Evolutionary conservation across 2,113 vertebrate species (phyloP), one percentile per base, ranked within the genome.

Genomic region (Megalops atlanticus): DNA sequence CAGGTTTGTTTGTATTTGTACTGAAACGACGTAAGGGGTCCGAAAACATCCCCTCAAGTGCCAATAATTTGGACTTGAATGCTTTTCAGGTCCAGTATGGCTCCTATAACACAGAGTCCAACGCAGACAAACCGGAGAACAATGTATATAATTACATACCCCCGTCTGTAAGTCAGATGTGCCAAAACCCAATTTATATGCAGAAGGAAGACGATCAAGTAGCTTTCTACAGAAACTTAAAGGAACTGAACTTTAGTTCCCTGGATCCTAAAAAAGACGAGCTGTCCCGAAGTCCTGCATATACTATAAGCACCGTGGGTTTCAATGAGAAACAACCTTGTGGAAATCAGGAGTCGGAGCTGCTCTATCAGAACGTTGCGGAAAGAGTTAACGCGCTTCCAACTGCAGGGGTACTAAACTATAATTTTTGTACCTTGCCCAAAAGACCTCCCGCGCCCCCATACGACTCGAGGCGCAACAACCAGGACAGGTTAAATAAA

Each of bases 171-270:
- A 96, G 96, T 45, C 96, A 97, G 89, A 99, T 99, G 98, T 98
- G 97, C 91, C 97, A 98, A 89, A 99, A 99, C 80, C 98, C 98
- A 0, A 99, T 99, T 82, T 99, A 99, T 91, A 96, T 98, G 94
- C 98, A 99, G 87, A 98, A 98, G 80, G 96, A 98, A 54, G 95
- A 95, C 0, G 97, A 98, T 80, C 94, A 93, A 81, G 95, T 98
- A 80, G 95, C 96, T 12, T 99, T 96, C 82, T 99, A 98, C 83
- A 94, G 97, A 79, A 98, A 98, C 88, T 92, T 98, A 81, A 97
- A 97, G 47, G 97, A 98, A 21, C 95, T 97, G 81, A 96, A 94
- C 83, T 98, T 97, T 33, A 91, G 94, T 87, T 92, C 94, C 41
- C 86, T 96, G 83, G 96, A 98, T 45, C 89, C 90, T 75, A 94